Base-by-base conservation (phyloP, 2,113 vertebrate genomes). In the Mormoops blainvillei region DNA sequence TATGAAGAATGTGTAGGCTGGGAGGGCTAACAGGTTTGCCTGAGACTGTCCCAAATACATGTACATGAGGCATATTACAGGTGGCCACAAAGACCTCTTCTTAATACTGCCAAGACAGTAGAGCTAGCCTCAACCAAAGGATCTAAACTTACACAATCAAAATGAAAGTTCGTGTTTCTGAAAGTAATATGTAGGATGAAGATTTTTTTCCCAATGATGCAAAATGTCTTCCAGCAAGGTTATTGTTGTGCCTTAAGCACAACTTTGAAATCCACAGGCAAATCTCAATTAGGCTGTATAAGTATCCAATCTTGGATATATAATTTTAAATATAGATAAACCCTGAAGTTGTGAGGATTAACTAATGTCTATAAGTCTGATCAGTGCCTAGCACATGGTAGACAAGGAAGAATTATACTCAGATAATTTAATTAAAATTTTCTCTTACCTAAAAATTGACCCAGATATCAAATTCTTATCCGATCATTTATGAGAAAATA, bases 401-500 rank as follows among this genome's bases (percentile, higher is more conserved):
- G 22, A 91, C 45, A 94, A 50, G 22, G 24, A 95, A 8, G 10
- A 93, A 68, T 45, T 20, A 28, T 45, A 87, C 28, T 38, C 54
- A 93, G 80, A 87, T 4, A 87, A 89, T 28, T 78, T 83, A 94
- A 26, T 95, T 67, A 77, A 88, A 76, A 33, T 33, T 74, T 96
- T 87, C 65, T 94, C 58, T 87, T 36, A 56, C 41, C 13, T 88
- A 80, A 76, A 93, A 87, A 74, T 12, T 80, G 56, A 77, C 48
- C 36, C 20, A 93, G 33, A 61, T n/a, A 94, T 89, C 71, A 61
- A 95, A 93, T 12, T 77, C 52, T 96, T 43, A 95, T 52, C 20
- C 15, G n/a, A 88, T 83, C 18, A 87, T 74, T 95, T 82, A 61
- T 78, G n/a, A 77, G 74, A 95, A 94, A 91, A 96, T 70, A 20